Base-by-base conservation (phyloP, 2,888 invertebrate genomes). In the Bellardia pandia region DNA sequence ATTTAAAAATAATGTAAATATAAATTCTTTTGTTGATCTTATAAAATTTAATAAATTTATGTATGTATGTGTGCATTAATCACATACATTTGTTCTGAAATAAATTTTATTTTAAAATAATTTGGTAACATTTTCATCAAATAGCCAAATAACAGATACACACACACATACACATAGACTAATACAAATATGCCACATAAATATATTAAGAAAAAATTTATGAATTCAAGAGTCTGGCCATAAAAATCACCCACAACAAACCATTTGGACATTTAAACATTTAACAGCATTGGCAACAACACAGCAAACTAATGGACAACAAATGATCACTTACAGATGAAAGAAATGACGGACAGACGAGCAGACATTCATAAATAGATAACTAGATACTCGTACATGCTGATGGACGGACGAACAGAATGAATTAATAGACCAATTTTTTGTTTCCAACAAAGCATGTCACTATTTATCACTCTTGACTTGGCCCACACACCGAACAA, bases 401-500 rank as follows among this genome's bases (percentile, higher is more conserved):
- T 16, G 13, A 51, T 53, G n/a, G 42, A 30, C 51, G 42, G 37
- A 48, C 16, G 37, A 53, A 64, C 42, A 37, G 5, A 23, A 5
- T 75, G 8, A 85, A 82, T 85, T 85, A 66, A 71, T 82, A 81
- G 78, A 51, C 74, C 42, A 77, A 82, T 80, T 66, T 51, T 13
- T 13, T 45, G 13, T 45, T 48, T 76, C 75, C 74, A 87, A 75
- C 71, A 77, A 71, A 78, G 60, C 87, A 71, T 85, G 78, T 69
- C 85, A 81, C 75, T 74, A 85, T 74, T 85, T 87, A 75, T 85
- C 87, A 85, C 75, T 82, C 75, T 78, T 78, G 77, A 85, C 62
- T 78, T 81, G 87, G 87, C 87, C 87, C 85, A 87, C 87, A 87
- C 86, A 84, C 81, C 68, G 45, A 76, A 80, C n/a, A 82, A 45